Percentiles rank a stretch among this genome's conserved stretches.
Evolutionary conservation across 2,113 vertebrate genomes (phyloP).

Genomic region (Stegostoma tigrinum): DNA sequence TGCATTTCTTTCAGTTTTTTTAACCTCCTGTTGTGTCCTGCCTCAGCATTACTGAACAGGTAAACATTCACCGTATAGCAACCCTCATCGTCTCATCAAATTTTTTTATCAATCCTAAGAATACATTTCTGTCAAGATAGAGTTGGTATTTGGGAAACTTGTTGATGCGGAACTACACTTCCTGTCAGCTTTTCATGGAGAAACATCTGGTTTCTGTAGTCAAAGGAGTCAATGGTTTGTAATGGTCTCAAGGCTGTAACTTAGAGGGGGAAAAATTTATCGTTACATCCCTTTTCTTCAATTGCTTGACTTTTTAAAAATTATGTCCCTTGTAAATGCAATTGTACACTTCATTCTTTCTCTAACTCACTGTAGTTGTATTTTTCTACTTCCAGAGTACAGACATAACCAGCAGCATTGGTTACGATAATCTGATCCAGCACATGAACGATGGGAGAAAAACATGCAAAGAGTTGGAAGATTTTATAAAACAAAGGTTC

Average conservation of each 20-base stretch:
- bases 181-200: background rate
- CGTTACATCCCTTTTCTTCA: background rate
- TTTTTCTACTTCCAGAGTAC: constrained; percentile 56
- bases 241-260: background rate
- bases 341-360: background rate
- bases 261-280: background rate
- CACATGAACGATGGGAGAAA: constrained; percentile 81
- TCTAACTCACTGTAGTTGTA: background rate
- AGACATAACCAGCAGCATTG: constrained; percentile 70
- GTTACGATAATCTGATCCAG: constrained; percentile 80
- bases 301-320: background rate
- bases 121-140: background rate
- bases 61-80: background rate
- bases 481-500: constrained; percentile 91
- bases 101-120: background rate
- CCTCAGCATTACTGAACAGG: background rate
- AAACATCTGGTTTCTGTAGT: background rate
- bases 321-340: background rate
- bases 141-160: background rate
- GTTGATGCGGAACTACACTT: background rate
- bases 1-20: too few relatives aligned
- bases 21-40: background rate
- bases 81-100: background rate
- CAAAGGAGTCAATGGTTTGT: background rate
- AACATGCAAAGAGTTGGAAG: constrained; percentile 92